phyloP scores from a whole-genome alignment of 1,140 invertebrate species.

The Pogonomyrmex barbatus region DNA sequence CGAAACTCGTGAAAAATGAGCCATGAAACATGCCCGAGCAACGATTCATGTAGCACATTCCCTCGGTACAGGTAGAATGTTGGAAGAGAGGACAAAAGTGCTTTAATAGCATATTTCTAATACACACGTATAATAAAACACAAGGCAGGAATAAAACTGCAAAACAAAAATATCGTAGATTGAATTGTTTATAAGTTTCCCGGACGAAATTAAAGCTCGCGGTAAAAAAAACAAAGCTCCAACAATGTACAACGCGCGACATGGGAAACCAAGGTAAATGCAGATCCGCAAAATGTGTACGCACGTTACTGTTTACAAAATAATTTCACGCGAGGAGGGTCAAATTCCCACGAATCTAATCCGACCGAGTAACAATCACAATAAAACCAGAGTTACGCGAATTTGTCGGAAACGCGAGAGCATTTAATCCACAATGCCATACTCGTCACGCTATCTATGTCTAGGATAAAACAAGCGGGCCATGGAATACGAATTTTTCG shows the following conservation, averaged over 20 bases:
- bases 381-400: slow-evolving; percentile 41
- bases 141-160: not conserved
- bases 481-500: slow-evolving; percentile 70
- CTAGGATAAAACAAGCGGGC: slow-evolving; percentile 68
- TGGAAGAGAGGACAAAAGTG: not conserved
- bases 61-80: slow-evolving; percentile 7
- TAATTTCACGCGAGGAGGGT: not conserved
- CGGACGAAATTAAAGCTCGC: slow-evolving; percentile 37
- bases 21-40: slow-evolving; percentile 21
- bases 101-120: slow-evolving; percentile 1
- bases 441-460: slow-evolving; percentile 59
- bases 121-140: not conserved
- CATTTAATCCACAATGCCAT: slow-evolving; percentile 64
- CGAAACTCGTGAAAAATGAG: slow-evolving; percentile 69
- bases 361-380: slow-evolving; percentile 22
- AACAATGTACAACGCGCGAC: not conserved
- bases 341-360: slow-evolving; percentile 36
- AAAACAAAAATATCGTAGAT: slow-evolving; percentile 22
- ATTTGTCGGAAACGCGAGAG: slow-evolving; percentile 17
- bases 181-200: slow-evolving; percentile 29
- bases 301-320: slow-evolving; percentile 18
- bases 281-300: not conserved
- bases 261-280: not conserved
- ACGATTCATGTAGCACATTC: not conserved
- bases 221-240: not conserved